Evolutionary conservation across 1,140 invertebrate genomes (phyloP), one percentile per base, ranked within the genome.

Genomic region (Pentalonia nigronervosa): DNA sequence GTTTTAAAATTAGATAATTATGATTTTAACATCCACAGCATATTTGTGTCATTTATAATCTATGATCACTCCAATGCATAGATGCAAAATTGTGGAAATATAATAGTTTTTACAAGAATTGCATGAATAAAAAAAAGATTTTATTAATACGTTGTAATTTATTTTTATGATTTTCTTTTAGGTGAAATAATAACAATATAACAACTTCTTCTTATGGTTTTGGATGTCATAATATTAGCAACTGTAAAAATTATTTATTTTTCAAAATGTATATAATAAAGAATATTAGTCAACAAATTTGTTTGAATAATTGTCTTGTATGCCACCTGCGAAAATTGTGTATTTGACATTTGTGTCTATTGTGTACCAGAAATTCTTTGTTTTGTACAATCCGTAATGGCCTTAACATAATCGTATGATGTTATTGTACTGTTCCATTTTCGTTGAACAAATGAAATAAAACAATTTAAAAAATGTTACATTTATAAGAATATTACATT

Each of bases 401-500:
- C 60, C 9, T 30, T 67, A 67, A 9, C 11, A 67, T 60, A 30
- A 60, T 76, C 6, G 30, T 76, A 30, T 6, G 30, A 76, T 76
- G 30, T n/a, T 76, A n/a, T 76, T 76, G 6, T 76, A n/a, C 60
- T 76, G n/a, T 76, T 76, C n/a, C 1, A 76, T n/a, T 76, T 76
- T n/a, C 3, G 14, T 76, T 17, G 17, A 76, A 56, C 14, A 76
- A 76, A 76, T 76, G 11, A 76, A n/a, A 76, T n/a, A 76, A 76
- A 76, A n/a, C 60, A 76, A n/a, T 34, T 76, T 76, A 76, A 76
- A 53, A n/a, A 76, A 76, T 76, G 60, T 76, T 76, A 76, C n/a
- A 76, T n/a, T 76, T 34, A 76, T 76, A 76, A 76, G n/a, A 76
- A 76, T 76, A 76, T 76, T 76, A 17, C 60, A 76, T 76, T 76